Percentiles rank a stretch among this genome's conserved stretches.
Conservation (phyloP, 1,140 invertebrate species). For the Macrocentrus cingulum region DNA sequence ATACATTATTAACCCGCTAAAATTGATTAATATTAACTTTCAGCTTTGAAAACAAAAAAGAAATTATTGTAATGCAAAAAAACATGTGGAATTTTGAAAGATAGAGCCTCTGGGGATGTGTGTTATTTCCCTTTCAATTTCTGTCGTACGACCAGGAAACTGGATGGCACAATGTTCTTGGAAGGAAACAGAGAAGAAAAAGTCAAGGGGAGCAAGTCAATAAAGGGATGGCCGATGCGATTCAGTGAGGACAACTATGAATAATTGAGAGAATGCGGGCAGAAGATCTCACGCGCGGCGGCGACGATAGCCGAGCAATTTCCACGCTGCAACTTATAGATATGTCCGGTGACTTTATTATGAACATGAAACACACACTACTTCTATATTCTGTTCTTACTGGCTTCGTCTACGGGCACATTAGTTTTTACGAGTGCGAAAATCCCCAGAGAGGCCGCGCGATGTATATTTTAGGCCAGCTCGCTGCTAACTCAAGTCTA, state of each 20-base stretch:
- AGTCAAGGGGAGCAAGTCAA: constrained; percentile 12
- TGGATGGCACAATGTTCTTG: constrained; percentile 19
- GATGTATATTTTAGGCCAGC: constrained; percentile 28
- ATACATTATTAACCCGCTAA: too few species aligned
- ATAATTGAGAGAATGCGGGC: constrained; percentile 28
- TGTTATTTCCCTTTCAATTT: constrained; percentile 28
- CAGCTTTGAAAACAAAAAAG: too few species aligned
- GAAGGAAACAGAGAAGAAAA: background rate
- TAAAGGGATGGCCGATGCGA: constrained; percentile 9
- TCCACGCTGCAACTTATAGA: constrained; percentile 9
- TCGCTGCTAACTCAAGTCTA: background rate
- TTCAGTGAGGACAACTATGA: constrained; percentile 22
- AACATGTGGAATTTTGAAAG: too few species aligned
- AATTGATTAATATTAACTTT: too few species aligned
- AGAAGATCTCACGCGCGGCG: background rate
- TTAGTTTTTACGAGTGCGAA: constrained; percentile 34
- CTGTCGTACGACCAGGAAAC: constrained; percentile 22
- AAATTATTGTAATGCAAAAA: too few species aligned
- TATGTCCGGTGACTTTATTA: background rate
- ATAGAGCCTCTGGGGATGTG: too few species aligned
- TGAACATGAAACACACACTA: background rate
- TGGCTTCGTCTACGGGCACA: constrained; percentile 1
- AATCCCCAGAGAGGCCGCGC: constrained; percentile 27
- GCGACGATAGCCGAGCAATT: constrained; percentile 18
- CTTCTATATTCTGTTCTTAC: background rate